These are phyloP conservation scores for Rhinogobio ventralis DNA, from an alignment of 2,797 vertebrate genomes.

Conservation along the genomic window DNA sequence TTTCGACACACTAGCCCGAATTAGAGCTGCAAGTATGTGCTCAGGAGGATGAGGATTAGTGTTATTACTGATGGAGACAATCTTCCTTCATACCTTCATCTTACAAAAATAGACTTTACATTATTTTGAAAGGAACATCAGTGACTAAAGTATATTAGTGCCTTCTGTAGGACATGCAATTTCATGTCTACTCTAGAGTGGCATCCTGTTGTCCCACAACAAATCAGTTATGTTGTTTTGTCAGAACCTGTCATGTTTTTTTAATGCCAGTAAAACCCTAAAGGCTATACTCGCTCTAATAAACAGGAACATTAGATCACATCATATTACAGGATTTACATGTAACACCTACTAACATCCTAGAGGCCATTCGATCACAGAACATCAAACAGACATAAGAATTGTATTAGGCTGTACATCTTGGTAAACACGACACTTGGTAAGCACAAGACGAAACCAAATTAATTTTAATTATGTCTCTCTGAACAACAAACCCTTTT, in stretches of 20 bases:
- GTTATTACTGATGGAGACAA: slow-evolving; percentile 42
- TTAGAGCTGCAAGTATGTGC: not conserved
- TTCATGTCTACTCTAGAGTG: not conserved
- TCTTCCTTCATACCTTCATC: slow-evolving; percentile 16
- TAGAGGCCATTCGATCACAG: slow-evolving; percentile 7
- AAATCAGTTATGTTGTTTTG: slow-evolving; percentile 19
- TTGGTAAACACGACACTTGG: not conserved
- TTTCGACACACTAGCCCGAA: not conserved
- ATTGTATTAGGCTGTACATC: slow-evolving; percentile 1
- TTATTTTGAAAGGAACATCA: not conserved
- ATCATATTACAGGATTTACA: not conserved
- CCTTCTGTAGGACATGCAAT: not conserved
- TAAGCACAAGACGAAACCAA: not conserved
- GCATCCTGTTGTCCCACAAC: not conserved
- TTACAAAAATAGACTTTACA: not conserved
- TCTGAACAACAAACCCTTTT: slow-evolving; percentile 23
- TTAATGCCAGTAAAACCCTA: not conserved
- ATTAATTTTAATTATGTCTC: slow-evolving; percentile 9
- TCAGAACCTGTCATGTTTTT: not conserved
- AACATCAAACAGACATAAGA: slow-evolving; percentile 23
- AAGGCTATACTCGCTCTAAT: slow-evolving; percentile 10
- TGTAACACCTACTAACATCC: slow-evolving; percentile 12
- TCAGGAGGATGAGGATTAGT: slow-evolving; percentile 52
- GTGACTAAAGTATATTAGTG: not conserved
- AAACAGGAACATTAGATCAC: slow-evolving; percentile 20